Evolutionary conservation across 2,888 invertebrate genomes (phyloP).

Genomic region (Napeogenes sylphis): DNA sequence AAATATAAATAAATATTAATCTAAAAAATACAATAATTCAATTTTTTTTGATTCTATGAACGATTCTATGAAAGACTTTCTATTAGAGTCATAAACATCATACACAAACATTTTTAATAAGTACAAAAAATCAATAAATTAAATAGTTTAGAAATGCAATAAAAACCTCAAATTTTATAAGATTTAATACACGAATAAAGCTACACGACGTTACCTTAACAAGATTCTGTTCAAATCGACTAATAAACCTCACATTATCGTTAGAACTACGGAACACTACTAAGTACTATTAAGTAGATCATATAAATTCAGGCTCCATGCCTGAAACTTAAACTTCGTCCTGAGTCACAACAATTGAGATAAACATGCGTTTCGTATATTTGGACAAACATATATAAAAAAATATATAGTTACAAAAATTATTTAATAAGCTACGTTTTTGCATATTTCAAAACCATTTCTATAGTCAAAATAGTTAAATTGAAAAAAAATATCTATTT

Average conservation of each 20-base stretch:
- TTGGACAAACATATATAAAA: not conserved
- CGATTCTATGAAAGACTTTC: too few species aligned
- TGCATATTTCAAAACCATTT: not conserved
- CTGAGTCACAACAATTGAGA: constrained; percentile 35
- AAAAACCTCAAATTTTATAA: too few species aligned
- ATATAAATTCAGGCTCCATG: constrained; percentile 55
- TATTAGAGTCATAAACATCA: too few species aligned
- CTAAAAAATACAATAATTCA: too few species aligned
- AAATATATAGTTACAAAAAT: not conserved
- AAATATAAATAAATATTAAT: too few species aligned
- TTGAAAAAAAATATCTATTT: too few species aligned
- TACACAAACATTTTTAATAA: too few species aligned
- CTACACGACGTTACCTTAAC: constrained; percentile 2
- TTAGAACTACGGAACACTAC: constrained; percentile 7
- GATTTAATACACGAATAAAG: too few species aligned
- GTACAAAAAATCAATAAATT: too few species aligned
- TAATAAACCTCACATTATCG: constrained; percentile 29
- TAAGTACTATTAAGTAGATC: constrained; percentile 51
- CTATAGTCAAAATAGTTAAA: too few species aligned
- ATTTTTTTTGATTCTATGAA: too few species aligned
- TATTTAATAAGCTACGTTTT: not conserved
- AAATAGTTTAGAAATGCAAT: too few species aligned
- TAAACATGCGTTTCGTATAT: constrained; percentile 18
- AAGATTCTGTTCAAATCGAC: constrained; percentile 29
- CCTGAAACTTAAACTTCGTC: constrained; percentile 44